Conservation (phyloP, 2,797 vertebrate genomes). For the Myotis myotis region DNA sequence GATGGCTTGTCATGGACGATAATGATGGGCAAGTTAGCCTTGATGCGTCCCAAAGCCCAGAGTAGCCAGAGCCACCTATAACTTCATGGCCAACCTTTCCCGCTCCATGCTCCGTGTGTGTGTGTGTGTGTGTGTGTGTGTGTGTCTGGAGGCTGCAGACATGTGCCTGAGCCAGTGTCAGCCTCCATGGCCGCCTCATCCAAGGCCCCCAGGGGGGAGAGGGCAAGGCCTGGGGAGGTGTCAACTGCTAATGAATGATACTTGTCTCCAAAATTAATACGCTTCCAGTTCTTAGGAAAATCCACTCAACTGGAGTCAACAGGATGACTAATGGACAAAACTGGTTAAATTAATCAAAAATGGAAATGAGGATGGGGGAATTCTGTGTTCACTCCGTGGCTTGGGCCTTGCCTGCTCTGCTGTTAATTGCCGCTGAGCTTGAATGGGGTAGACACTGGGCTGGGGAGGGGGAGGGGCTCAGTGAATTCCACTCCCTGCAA, state of each 20-base stretch:
- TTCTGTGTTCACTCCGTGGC: conserved; percentile 46
- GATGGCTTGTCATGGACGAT: background rate
- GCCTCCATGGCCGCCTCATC: background rate
- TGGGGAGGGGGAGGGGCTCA: background rate
- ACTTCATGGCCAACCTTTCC: background rate
- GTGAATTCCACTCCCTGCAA: background rate
- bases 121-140: too few species aligned
- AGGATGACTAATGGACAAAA: conserved; percentile 73
- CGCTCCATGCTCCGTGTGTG: background rate
- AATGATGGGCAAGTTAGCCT: background rate
- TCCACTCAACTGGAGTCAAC: conserved; percentile 56
- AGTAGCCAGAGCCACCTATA: background rate
- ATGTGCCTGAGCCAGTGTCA: background rate
- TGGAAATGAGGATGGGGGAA: conserved; percentile 31
- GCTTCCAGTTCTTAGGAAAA: conserved; percentile 63
- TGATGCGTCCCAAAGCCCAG: background rate
- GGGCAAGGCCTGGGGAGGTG: background rate
- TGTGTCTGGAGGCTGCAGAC: background rate
- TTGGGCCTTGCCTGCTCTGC: conserved; percentile 58
- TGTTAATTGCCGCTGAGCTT: conserved; percentile 55
- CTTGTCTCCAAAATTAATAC: conserved; percentile 67
- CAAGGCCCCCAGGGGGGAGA: background rate
- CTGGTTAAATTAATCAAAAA: conserved; percentile 66
- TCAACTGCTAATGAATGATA: conserved; percentile 64
- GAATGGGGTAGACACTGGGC: background rate